Evolutionary conservation across 2,113 vertebrate genomes (phyloP), one percentile per base, ranked within the genome.

Genomic region (Ammospiza caudacuta): DNA sequence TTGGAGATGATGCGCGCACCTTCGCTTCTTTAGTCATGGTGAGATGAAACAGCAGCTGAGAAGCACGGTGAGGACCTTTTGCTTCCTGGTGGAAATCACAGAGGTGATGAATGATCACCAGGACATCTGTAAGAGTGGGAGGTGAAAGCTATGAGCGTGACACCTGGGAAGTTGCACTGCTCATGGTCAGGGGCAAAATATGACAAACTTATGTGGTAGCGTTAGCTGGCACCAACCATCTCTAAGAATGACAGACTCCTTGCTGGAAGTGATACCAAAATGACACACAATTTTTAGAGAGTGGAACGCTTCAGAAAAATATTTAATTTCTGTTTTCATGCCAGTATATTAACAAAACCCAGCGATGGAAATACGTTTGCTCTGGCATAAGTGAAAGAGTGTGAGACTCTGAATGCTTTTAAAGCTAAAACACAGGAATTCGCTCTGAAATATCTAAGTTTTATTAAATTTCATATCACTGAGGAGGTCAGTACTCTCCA

Each of bases 11-110:
- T 87, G 90, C 46, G 77, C 87, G 95, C 96, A 97, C 97, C 97
- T 97, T 97, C 96, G 74, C 96, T 97, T 97, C 96, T 98, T 98
- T 98, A 98, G 97, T 97, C 97, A 97, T 97, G 97, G 97, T 97
- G 93, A 98, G 97, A 98, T 98, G 97, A 98, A 98, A 97, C 96
- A 97, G 97, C 97, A 97, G 92, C 83, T 90, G 87, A 97, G 86
- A 75, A 83, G 89, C 92, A 95, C 12, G 12, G 76, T 55, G 63
- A 97, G 66, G 96, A 94, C 91, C 76, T 97, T 96, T 91, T 84
- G 96, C 94, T 96, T 96, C 96, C 89, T 92, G 89, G 92, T 76
- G 87, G 62, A 96, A 96, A 96, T 92, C 93, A 85, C 41, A 33
- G 89, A 91, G 91, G 90, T 97, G 96, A 98, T 97, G 90, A 97